Evolutionary conservation across 2,113 vertebrate species (phyloP), one percentile per base, ranked within the genome.

Genomic region (Puffinus mauretanicus): DNA sequence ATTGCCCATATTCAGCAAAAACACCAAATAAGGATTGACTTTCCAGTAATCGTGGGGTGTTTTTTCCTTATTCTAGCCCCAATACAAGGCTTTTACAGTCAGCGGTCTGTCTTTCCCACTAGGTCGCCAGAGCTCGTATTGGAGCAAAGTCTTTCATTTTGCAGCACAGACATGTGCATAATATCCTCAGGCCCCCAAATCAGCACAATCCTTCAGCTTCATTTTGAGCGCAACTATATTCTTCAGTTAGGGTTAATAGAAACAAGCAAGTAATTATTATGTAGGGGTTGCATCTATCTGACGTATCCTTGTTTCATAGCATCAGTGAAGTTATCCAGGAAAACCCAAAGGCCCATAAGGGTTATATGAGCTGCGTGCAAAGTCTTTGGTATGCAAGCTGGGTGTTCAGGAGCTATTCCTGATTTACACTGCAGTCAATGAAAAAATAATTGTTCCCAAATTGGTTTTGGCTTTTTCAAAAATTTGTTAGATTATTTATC

Each of bases 281-380:
- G 3, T 19, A 85, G 42, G 32, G 20, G 7, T 62, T 62, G 5
- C 38, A 12, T 19, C 32, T 42, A 3, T 18, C 17, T 38, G 64
- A 26, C 2, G 0, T 14, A 40, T 9, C 24, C 30, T 30, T 10
- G 29, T 49, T 83, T 73, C 29, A 20, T 4, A 78, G 25, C 77
- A 66, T 20, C 55, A 38, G 13, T 21, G 38, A 36, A 51, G 60
- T 82, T 51, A 78, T 10, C 85, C 66, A 69, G 24, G 34, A 75
- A 36, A 72, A 75, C 38, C 27, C 42, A 57, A 61, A 64, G 26
- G 22, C n/a, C 78, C 0, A 0, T 11, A 32, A 30, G 32, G 1
- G 0, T 26, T 36, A 6, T 5, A 32, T 3, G 60, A 92, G 47
- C 11, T 67, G 26, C 55, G 9, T 9, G 25, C 32, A 58, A 49